Conservation (phyloP, 2,888 invertebrate genomes). For the Caenorhabditis sinica region DNA sequence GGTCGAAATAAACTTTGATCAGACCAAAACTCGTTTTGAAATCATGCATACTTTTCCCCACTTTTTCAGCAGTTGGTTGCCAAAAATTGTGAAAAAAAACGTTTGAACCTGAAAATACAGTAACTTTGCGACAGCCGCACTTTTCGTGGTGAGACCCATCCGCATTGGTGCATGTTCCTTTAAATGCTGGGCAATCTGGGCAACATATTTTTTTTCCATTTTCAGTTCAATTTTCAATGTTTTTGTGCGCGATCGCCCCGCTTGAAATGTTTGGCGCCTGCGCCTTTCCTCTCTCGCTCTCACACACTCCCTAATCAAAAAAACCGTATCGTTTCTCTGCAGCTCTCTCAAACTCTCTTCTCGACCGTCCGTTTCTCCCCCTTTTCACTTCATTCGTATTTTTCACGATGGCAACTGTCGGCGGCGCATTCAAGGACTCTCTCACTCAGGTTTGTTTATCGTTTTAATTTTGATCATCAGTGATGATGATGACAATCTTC, state of each 20-base stretch:
- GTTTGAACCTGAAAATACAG: too few species aligned
- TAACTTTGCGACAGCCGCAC: too few species aligned
- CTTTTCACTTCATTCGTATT: constrained; percentile 56
- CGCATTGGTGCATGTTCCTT: background rate
- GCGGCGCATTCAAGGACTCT: constrained; percentile 78
- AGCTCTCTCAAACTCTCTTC: constrained; percentile 17
- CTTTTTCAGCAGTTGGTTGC: too few species aligned
- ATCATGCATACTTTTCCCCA: background rate
- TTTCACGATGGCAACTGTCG: constrained; percentile 80
- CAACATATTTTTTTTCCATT: background rate
- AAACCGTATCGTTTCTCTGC: constrained; percentile 41
- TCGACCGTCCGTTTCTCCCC: constrained; percentile 53
- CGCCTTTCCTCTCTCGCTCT: constrained; percentile 17
- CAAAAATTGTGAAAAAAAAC: too few species aligned
- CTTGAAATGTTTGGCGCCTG: constrained; percentile 25
- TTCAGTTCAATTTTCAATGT: constrained; percentile 20
- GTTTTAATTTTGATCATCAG: constrained; percentile 2
- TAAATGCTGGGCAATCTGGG: background rate
- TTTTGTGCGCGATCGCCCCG: constrained; percentile 36
- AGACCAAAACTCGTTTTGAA: background rate
- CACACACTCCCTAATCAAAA: constrained; percentile 19
- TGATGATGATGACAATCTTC: constrained; percentile 17
- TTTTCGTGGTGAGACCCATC: background rate
- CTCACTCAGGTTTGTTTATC: constrained; percentile 69
- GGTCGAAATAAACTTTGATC: constrained; percentile 14